These are phyloP conservation scores for Mormyrops attenuatus DNA, from an alignment of 2,797 vertebrate species.

Conservation along the genomic window DNA sequence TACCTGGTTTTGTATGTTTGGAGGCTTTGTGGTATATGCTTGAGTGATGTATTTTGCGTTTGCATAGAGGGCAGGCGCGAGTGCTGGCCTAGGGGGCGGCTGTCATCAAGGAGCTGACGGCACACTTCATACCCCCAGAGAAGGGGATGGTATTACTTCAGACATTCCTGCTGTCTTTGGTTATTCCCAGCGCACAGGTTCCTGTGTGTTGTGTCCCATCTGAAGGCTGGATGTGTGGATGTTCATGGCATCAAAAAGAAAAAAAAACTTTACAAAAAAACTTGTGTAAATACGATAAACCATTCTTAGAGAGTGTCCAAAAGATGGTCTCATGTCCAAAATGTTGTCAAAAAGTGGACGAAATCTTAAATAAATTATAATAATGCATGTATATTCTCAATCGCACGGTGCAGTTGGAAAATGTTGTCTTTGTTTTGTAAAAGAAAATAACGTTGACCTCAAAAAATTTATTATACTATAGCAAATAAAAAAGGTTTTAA, in stretches of 20 bases:
- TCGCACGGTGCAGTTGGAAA: conserved; percentile 72
- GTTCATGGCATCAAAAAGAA: conserved; percentile 60
- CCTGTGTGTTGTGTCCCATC: conserved; percentile 54
- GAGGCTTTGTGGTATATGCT: background rate
- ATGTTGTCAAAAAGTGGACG: conserved; percentile 57
- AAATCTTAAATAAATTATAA: conserved; percentile 52
- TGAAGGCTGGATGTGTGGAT: conserved; percentile 65
- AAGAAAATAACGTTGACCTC: conserved; percentile 39
- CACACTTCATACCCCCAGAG: background rate
- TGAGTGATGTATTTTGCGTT: background rate
- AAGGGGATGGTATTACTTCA: background rate
- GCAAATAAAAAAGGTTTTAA: conserved; percentile 34
- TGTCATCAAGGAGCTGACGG: background rate
- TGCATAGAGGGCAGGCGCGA: background rate
- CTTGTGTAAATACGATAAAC: conserved; percentile 64
- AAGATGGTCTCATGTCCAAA: conserved; percentile 61
- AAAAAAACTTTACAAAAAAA: conserved; percentile 46
- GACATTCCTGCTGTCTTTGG: background rate
- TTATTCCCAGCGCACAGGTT: conserved; percentile 26
- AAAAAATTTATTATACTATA: conserved; percentile 50
- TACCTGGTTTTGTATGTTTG: background rate
- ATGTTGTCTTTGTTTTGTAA: conserved; percentile 70
- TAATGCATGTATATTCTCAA: conserved; percentile 79
- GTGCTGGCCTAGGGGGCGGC: background rate
- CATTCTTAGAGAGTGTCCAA: conserved; percentile 61